A percentile compares a stretch with the other conserved stretches of the same genome.
Evolutionary conservation across 2,888 invertebrate species (phyloP).

Genomic region (Liodrosophila aerea): DNA sequence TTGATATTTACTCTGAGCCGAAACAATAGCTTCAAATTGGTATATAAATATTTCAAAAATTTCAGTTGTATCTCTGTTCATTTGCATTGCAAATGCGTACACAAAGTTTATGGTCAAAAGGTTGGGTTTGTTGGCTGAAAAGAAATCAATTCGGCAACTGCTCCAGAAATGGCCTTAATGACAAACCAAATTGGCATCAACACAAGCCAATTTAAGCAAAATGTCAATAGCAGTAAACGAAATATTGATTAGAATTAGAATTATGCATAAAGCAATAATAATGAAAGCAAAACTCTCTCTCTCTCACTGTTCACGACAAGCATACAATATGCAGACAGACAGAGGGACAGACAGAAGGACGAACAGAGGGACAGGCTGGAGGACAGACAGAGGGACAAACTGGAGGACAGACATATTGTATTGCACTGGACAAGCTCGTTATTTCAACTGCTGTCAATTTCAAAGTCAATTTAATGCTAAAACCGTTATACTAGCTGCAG

Average conservation of each 20-base stretch:
- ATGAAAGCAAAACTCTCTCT: slow-evolving; percentile 8
- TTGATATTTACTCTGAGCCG: background rate
- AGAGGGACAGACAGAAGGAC: no score
- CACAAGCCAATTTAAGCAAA: slow-evolving; percentile 38
- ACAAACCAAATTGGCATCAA: slow-evolving; percentile 35
- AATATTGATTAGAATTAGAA: slow-evolving; percentile 48
- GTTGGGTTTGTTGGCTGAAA: background rate
- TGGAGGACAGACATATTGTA: no score
- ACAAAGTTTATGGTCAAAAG: no score
- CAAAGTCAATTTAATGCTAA: slow-evolving; percentile 73
- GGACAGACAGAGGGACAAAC: no score
- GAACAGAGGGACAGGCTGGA: no score
- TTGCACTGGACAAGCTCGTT: no score
- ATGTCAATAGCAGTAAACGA: slow-evolving; percentile 52
- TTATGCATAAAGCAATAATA: slow-evolving; percentile 34
- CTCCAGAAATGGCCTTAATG: slow-evolving; percentile 22
- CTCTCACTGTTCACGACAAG: background rate
- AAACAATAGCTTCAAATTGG: slow-evolving; percentile 21
- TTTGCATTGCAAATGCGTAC: slow-evolving; percentile 50
- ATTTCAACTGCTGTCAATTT: slow-evolving; percentile 65
- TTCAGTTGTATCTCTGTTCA: background rate
- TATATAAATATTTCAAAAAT: slow-evolving; percentile 6
- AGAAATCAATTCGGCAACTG: slow-evolving; percentile 36
- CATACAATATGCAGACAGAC: slow-evolving; percentile 1
- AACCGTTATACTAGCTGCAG: slow-evolving; percentile 27